A percentile compares a stretch with the other conserved stretches of the same genome.
These are phyloP conservation scores for Pocillopora grandis DNA, from an alignment of 92 coral and sea anemone genomes.

Conservation along the genomic window DNA sequence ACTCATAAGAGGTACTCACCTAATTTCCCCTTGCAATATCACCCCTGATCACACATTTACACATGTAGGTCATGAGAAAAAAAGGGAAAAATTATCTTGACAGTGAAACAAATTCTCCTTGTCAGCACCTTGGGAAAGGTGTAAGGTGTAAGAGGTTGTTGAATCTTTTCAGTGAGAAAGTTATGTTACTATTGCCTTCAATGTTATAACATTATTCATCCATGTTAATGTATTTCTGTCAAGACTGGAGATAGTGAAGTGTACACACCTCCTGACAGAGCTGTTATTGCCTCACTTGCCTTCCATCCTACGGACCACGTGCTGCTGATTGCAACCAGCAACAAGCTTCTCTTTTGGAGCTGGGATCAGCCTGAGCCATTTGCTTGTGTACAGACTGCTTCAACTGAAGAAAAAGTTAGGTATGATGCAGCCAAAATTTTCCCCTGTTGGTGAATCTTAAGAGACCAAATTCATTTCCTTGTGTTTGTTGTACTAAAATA, in stretches of 20 bases:
- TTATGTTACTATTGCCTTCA: neutral
- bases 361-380: constrained; percentile 88
- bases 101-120: too few relatives aligned
- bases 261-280: constrained; percentile 71
- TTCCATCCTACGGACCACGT: constrained; percentile 88
- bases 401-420: constrained; percentile 85
- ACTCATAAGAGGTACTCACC: too few relatives aligned
- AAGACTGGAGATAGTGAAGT: constrained; percentile 72
- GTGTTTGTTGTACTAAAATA: too few relatives aligned
- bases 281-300: constrained; percentile 85
- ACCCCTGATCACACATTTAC: too few relatives aligned
- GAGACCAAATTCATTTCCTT: neutral
- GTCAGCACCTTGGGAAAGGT: too few relatives aligned
- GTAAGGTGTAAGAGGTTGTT: too few relatives aligned
- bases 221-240: neutral
- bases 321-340: constrained; percentile 83
- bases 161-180: neutral
- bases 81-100: too few relatives aligned
- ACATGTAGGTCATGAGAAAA: too few relatives aligned
- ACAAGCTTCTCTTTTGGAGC: constrained; percentile 85
- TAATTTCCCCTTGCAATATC: too few relatives aligned
- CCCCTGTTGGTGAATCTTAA: neutral
- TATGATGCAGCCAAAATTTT: neutral
- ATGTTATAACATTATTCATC: neutral
- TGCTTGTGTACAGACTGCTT: constrained; percentile 76